A percentile compares a stretch with the other conserved stretches of the same genome.
Evolutionary conservation across 1,140 invertebrate species (phyloP).

Genomic region (Bombyx mori): ASM3026992v2 NC_085110.1:17685501-17686000

Average conservation of each 20-base stretch:
- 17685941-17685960: slow-evolving; percentile 28
- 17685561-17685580: no score
- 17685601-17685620: no score
- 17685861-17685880: slow-evolving; percentile 63
- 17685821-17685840: slow-evolving; percentile 42
- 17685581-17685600: no score
- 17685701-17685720: background rate
- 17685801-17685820: background rate
- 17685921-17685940: slow-evolving; percentile 38
- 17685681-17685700: background rate
- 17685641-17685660: background rate
- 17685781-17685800: no score
- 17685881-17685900: slow-evolving; percentile 57
- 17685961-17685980: background rate
- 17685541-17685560: no score
- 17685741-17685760: no score
- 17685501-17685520: no score
- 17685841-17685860: slow-evolving; percentile 63
- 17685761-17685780: no score
- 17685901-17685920: slow-evolving; percentile 42
- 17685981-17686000: background rate
- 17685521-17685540: no score
- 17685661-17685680: background rate
- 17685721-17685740: no score
- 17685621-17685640: no score